A percentile compares a stretch with the other conserved stretches of the same genome.
phyloP scores from a whole-genome alignment of 2,888 invertebrate genomes.

The Aleiodes alternator region DNA sequence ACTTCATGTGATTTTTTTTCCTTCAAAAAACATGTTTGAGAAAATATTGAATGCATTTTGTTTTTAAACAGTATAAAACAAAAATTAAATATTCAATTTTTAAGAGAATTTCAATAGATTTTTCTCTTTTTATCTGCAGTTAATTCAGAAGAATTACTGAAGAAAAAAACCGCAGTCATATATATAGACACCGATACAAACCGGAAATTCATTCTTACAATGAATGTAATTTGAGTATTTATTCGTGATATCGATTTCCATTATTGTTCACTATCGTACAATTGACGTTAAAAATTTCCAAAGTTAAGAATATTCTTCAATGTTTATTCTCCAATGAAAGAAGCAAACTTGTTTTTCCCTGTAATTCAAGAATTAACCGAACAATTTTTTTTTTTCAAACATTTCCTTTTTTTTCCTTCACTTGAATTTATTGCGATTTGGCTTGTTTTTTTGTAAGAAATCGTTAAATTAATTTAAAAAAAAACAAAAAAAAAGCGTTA shows the following conservation, averaged over 20 bases:
- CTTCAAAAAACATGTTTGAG: no score
- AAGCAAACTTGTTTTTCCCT: slow-evolving; percentile 16
- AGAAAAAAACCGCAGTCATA: no score
- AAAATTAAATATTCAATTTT: no score
- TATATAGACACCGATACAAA: neutral
- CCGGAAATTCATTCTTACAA: slow-evolving; percentile 14
- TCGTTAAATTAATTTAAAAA: neutral
- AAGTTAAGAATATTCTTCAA: slow-evolving; percentile 9
- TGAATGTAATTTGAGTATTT: slow-evolving; percentile 17
- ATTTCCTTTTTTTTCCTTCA: slow-evolving; percentile 32
- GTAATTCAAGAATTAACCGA: slow-evolving; percentile 26
- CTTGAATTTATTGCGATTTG: neutral
- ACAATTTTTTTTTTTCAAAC: slow-evolving; percentile 33
- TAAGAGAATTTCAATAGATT: no score
- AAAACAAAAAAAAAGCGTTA: neutral
- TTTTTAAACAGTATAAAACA: no score
- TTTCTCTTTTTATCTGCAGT: no score
- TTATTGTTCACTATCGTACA: slow-evolving; percentile 12
- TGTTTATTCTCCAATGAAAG: slow-evolving; percentile 17
- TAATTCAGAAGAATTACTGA: no score
- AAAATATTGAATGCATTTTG: no score
- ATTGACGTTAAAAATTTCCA: slow-evolving; percentile 1
- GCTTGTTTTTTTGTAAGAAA: slow-evolving; percentile 3
- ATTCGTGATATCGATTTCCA: slow-evolving; percentile 14
- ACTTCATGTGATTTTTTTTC: no score